These are phyloP conservation scores for Sclerurus mexicanus DNA, from an alignment of 2,113 vertebrate genomes.

Conservation along the genomic window DNA sequence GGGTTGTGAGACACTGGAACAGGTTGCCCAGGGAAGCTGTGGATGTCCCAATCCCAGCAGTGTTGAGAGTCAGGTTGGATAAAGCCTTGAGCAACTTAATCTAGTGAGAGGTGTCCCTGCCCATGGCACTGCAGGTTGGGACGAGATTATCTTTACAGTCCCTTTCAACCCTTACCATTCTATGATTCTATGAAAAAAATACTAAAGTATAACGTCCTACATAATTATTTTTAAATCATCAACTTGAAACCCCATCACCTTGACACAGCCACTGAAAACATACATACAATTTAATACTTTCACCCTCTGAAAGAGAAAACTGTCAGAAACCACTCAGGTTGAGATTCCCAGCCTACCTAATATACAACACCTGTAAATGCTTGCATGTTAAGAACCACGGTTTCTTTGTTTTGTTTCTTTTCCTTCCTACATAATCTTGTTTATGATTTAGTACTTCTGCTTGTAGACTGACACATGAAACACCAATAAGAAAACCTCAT, in stretches of 20 bases:
- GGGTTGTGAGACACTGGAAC: background rate
- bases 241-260: background rate
- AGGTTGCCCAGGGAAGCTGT: background rate
- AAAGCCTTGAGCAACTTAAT: background rate
- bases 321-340: background rate
- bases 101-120: background rate
- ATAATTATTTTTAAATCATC: background rate
- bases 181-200: background rate
- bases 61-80: background rate
- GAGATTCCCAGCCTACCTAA: background rate
- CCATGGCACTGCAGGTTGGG: background rate
- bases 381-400: background rate
- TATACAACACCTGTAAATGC: background rate
- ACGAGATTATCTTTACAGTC: background rate
- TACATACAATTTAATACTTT: background rate
- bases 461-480: background rate
- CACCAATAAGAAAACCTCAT: background rate
- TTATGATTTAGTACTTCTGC: background rate
- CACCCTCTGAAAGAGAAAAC: background rate
- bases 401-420: background rate
- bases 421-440: background rate
- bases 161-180: background rate
- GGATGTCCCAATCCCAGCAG: background rate
- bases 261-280: background rate
- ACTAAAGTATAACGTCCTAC: background rate